Evolutionary conservation across 1,140 invertebrate species (phyloP), one percentile per base, ranked within the genome.

Genomic region (Sinonovacula constricta): DNA sequence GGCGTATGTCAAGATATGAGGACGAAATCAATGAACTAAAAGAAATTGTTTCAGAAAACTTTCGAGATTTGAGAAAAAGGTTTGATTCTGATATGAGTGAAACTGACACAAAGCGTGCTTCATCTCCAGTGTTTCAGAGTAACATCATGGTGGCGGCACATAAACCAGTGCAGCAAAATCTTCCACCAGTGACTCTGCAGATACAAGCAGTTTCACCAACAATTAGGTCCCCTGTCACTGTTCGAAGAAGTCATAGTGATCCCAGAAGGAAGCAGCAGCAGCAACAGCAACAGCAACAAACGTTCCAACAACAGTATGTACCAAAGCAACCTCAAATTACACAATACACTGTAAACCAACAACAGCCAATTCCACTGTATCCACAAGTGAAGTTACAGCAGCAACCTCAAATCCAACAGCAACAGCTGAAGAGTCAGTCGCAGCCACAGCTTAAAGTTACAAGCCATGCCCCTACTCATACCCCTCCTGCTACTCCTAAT

Each of bases 21-120:
- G 85, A 87, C n/a, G 87, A 88, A 67, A 69, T 88, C 0, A 82
- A 82, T n/a, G 87, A 88, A 71, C 70, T 88, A 31, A 79, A 80
- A 45, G 81, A 82, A 15, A 62, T 87, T 5, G 86, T 86, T 54
- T 76, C 76, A 3, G 86, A 88, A 34, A 85, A 79, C 59, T 85
- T 88, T 1, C 65, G 56, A 45, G 84, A 85, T 57, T 70, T 88
- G 0, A 62, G 86, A 18, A 83, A 81, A 65, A 75, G 81, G 4
- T 88, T 88, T 83, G 84, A 87, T 81, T 82, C 84, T 31, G 82
- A 83, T 66, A 76, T 81, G 62, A 72, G 81, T 71, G 60, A 80
- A 33, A 80, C 75, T 51, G 76, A 85, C 63, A 72, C 57, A 57
- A 83, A 56, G 76, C 71, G 65, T 39, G 60, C 54, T 57, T 53